A percentile compares a stretch with the other conserved stretches of the same genome.
phyloP scores from a whole-genome alignment of 92 coral and sea anemone species.

The Epizoanthus stellaris region DNA sequence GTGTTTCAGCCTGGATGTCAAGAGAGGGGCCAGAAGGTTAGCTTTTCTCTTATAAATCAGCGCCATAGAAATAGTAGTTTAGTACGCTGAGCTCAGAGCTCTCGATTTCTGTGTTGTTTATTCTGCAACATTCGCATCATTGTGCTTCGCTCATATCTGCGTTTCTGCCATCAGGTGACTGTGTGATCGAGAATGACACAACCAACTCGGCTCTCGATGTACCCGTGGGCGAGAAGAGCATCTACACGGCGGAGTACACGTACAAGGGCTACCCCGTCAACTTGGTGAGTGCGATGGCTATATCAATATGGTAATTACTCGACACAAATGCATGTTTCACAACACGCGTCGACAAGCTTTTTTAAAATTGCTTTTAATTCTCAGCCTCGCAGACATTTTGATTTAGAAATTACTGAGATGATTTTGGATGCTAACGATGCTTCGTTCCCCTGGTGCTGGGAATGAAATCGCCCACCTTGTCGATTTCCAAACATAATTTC shows the following conservation, averaged over 20 bases:
- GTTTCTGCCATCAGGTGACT: conserved; percentile 77
- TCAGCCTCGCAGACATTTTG: not conserved
- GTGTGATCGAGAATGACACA: conserved; percentile 97
- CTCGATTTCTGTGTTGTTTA: conserved; percentile 55
- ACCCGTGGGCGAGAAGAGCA: conserved; percentile 69
- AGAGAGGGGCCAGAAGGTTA: conserved; percentile 99
- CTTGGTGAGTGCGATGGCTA: conserved; percentile 71
- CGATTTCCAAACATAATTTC: conserved; percentile 21
- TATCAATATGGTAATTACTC: not conserved
- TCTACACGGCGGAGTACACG: conserved; percentile 94
- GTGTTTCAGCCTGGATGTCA: conserved; percentile 95
- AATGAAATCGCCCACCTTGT: conserved; percentile 42
- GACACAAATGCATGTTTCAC: not conserved
- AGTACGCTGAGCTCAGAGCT: conserved; percentile 1
- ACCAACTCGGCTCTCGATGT: conserved; percentile 64
- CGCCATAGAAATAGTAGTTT: not conserved
- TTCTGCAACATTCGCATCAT: conserved; percentile 39
- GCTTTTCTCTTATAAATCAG: conserved; percentile 15
- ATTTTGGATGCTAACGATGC: not conserved
- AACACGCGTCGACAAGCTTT: not conserved
- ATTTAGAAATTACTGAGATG: not conserved
- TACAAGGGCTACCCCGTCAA: conserved; percentile 99
- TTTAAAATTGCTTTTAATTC: not conserved
- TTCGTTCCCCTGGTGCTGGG: conserved; percentile 6
- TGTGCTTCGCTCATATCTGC: conserved; percentile 28